Base-by-base conservation (phyloP, 2,888 invertebrate species). In the Barypeithes pellucidus region DNA sequence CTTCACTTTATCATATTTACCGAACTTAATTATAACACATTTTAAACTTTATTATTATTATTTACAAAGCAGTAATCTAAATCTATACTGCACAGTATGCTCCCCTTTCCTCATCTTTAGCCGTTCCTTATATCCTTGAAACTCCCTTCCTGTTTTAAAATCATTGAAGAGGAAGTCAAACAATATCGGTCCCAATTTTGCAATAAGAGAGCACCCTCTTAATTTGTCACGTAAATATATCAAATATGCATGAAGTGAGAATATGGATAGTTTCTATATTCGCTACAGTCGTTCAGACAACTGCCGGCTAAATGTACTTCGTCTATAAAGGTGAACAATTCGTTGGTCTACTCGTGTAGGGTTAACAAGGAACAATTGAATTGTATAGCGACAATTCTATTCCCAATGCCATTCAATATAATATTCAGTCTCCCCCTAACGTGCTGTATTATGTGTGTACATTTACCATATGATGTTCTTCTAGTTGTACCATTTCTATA, bases 341-440 rank as follows among this genome's bases (percentile, higher is more conserved):
- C 59, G 43, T 72, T 80, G 85, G 81, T 67, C 79, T 72, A 72
- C 65, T 81, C 81, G 83, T 82, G 84, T 85, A 85, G 85, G 86
- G 86, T 85, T 86, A 86, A 86, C 85, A 82, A 86, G 85, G 84
- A 85, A 85, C 85, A 85, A 85, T 86, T 84, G 83, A 85, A 86
- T 85, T 83, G 84, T 83, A 82, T 81, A 76, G 80, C 82, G 81
- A 82, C 82, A 82, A 81, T 82, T 82, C 81, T 79, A 82, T 81
- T 83, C 82, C 82, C 82, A 80, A 78, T 80, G 79, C 81, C 77
- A 83, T 84, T 84, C 83, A 82, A 82, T 84, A 82, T 83, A 83
- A 85, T 84, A 85, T 85, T 84, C 82, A 68, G 75, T 78, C 77
- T 80, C 81, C 81, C 82, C 82, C 79, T 80, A 77, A 72, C 77